Evolutionary conservation across 2,797 vertebrate species (phyloP).

Genomic region (Rhinatrema bivittatum): DNA sequence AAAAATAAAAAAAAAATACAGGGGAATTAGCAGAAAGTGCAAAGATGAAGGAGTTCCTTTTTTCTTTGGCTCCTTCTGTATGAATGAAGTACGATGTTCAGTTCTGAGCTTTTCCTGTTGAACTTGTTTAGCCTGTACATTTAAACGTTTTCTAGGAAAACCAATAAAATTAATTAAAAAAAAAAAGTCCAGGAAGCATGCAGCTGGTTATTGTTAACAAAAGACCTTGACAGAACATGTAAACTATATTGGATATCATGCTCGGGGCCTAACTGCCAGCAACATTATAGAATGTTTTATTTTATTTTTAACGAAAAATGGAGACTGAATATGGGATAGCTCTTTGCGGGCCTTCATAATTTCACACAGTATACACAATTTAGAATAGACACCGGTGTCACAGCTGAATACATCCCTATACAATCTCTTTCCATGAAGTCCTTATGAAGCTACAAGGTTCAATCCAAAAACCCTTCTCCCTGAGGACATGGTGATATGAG

Average conservation of each 20-base stretch:
- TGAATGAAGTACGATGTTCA: constrained; percentile 56
- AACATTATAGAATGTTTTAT: constrained; percentile 49
- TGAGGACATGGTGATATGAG: constrained; percentile 69
- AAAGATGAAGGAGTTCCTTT: constrained; percentile 69
- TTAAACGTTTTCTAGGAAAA: constrained; percentile 44
- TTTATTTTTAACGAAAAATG: constrained; percentile 56
- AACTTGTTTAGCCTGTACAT: constrained; percentile 45
- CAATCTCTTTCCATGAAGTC: constrained; percentile 59
- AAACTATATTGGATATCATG: constrained; percentile 62
- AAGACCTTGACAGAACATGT: constrained; percentile 65
- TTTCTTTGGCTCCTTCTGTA: constrained; percentile 57
- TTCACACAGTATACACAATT: constrained; percentile 52
- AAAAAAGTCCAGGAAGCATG: constrained; percentile 54
- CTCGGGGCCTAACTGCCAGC: constrained; percentile 64
- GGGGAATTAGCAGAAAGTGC: constrained; percentile 75
- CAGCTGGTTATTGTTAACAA: constrained; percentile 62
- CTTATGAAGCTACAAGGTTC: constrained; percentile 69
- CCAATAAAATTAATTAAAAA: constrained; percentile 39
- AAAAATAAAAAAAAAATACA: constrained; percentile 14
- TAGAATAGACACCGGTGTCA: constrained; percentile 47
- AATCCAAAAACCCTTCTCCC: constrained; percentile 67
- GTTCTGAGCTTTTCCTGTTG: constrained; percentile 47
- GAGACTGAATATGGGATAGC: constrained; percentile 57
- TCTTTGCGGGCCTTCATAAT: constrained; percentile 62
- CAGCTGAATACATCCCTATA: constrained; percentile 49